Conservation (phyloP, 2,888 invertebrate species). For the Amphipyra tragopoginis region DNA sequence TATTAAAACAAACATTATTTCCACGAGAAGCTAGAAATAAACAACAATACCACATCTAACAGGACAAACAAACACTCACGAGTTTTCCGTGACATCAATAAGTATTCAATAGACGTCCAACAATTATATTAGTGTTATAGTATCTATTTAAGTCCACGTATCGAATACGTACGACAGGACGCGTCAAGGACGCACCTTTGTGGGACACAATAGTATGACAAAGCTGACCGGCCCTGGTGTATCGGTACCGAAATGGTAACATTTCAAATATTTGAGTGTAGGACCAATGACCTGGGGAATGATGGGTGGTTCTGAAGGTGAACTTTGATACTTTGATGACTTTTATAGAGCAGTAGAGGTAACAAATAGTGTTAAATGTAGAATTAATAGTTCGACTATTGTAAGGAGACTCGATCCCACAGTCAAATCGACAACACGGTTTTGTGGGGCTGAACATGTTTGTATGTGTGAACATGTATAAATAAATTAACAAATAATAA, state of each 20-base stretch:
- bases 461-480: no score
- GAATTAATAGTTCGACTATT: no score
- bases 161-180: constrained; percentile 35
- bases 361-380: no score
- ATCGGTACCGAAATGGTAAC: constrained; percentile 38
- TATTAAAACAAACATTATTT: background rate
- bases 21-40: constrained; percentile 10
- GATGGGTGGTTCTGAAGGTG: constrained; percentile 1
- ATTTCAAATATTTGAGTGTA: constrained; percentile 42
- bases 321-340: background rate
- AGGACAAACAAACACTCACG: constrained; percentile 18
- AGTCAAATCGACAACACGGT: no score
- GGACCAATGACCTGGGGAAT: constrained; percentile 26
- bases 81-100: constrained; percentile 51
- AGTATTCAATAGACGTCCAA: constrained; percentile 27
- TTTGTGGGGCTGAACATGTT: no score
- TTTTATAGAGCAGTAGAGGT: background rate
- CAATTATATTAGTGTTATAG: constrained; percentile 18
- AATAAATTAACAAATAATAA: no score
- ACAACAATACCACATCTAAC: constrained; percentile 18
- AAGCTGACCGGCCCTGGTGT: constrained; percentile 29
- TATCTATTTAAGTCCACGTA: constrained; percentile 19
- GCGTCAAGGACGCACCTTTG: constrained; percentile 55
- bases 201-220: constrained; percentile 51
- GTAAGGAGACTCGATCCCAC: no score